Conservation (phyloP, 2,113 vertebrate species). For the Peromyscus leucopus region DNA sequence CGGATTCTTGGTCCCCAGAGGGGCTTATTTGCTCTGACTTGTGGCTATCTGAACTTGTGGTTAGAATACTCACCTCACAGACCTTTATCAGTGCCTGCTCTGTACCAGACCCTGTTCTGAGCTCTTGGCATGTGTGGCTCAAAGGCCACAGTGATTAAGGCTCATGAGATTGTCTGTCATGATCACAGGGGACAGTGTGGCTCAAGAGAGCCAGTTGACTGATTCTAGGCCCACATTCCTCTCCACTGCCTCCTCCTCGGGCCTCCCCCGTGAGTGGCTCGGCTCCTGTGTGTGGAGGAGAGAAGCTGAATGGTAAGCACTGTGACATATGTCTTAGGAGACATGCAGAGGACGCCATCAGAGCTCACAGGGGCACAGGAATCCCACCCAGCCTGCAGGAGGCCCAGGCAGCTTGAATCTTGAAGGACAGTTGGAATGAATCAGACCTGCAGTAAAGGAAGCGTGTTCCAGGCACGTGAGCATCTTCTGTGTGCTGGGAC, state of each 20-base stretch:
- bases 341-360: no score
- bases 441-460: neutral
- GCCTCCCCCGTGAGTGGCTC: neutral
- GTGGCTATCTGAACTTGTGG: neutral
- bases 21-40: neutral
- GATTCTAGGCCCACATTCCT: neutral
- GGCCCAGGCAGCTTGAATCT: neutral
- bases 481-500: neutral
- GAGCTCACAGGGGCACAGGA: neutral
- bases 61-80: neutral
- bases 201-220: neutral
- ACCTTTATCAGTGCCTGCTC: neutral
- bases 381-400: neutral
- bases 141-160: neutral
- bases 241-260: neutral
- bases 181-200: neutral
- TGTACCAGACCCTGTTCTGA: neutral
- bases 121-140: neutral
- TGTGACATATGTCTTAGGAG: no score
- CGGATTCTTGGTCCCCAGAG: neutral
- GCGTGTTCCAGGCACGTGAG: neutral
- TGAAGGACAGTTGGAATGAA: neutral
- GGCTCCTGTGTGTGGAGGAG: neutral
- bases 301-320: neutral
- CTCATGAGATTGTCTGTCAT: neutral